A percentile compares a stretch with the other conserved stretches of the same genome.
These are phyloP conservation scores for Caenorhabditis inopinata DNA, from an alignment of 1,140 invertebrate genomes.

Conservation along the genomic window DNA sequence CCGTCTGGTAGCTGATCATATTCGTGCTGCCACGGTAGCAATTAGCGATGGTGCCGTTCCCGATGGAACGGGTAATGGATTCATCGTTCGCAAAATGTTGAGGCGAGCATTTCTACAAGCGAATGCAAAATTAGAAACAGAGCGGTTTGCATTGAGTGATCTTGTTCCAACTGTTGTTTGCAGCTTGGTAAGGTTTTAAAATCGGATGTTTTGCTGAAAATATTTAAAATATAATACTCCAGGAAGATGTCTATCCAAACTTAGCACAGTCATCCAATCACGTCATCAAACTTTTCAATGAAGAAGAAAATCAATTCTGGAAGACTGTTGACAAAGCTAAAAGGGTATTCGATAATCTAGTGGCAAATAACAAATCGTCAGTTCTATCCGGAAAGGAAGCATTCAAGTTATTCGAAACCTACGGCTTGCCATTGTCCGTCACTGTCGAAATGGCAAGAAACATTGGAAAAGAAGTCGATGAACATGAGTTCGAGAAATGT, in stretches of 20 bases:
- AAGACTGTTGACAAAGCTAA: conserved; percentile 33
- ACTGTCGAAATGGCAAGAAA: conserved; percentile 27
- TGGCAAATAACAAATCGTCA: not conserved
- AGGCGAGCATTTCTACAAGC: conserved; percentile 21
- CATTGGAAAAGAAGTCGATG: conserved; percentile 20
- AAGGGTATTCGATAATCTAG: conserved; percentile 3
- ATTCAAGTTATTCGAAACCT: not conserved
- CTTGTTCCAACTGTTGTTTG: conserved; percentile 32
- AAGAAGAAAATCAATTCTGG: conserved; percentile 39
- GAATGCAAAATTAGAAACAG: not conserved
- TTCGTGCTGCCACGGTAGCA: conserved; percentile 89
- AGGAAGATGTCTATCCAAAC: conserved; percentile 25
- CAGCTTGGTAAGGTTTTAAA: conserved; percentile 58
- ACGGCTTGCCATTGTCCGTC: conserved; percentile 2
- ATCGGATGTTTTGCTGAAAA: not conserved
- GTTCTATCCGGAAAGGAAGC: not conserved
- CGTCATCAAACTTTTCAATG: not conserved
- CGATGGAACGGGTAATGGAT: conserved; percentile 82
- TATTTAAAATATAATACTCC: not conserved
- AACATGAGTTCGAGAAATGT: not conserved
- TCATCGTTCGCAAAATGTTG: conserved; percentile 44
- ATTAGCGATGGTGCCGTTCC: conserved; percentile 90
- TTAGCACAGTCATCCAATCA: not conserved
- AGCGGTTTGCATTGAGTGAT: not conserved
- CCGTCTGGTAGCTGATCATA: conserved; percentile 77